Evolutionary conservation across 2,888 invertebrate genomes (phyloP).

Genomic region (Deroplatys truncata): DNA sequence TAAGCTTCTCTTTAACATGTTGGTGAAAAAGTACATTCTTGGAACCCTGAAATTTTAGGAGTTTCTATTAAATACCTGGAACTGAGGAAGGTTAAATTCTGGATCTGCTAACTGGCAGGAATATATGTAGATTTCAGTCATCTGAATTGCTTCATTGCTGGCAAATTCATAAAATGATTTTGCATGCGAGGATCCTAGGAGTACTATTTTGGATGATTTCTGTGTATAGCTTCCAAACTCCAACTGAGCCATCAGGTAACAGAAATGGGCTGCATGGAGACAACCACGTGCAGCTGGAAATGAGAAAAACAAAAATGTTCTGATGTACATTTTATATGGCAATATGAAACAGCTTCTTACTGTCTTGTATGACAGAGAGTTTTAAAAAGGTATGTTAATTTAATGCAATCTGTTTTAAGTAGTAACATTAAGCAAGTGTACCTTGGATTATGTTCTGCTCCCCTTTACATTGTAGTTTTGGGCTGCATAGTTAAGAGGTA

Average conservation of each 20-base stretch:
- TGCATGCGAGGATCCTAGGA: constrained; percentile 72
- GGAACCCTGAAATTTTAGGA: no score
- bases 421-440: no score
- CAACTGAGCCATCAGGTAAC: constrained; percentile 84
- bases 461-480: no score
- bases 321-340: neutral
- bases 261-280: constrained; percentile 90
- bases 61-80: constrained; percentile 55
- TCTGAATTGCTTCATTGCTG: constrained; percentile 80
- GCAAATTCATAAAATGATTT: constrained; percentile 64
- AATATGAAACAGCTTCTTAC: neutral
- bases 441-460: no score
- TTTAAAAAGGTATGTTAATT: no score
- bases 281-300: constrained; percentile 66
- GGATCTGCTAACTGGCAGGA: constrained; percentile 76
- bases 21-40: no score
- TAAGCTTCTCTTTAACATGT: no score
- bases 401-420: no score
- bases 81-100: constrained; percentile 65
- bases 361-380: no score
- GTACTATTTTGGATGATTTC: constrained; percentile 58
- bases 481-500: no score
- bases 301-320: neutral
- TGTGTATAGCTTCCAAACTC: constrained; percentile 46
- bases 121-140: constrained; percentile 94